phyloP scores from a whole-genome alignment of 2,113 vertebrate species.

The Notarius quadriscutis region DNA sequence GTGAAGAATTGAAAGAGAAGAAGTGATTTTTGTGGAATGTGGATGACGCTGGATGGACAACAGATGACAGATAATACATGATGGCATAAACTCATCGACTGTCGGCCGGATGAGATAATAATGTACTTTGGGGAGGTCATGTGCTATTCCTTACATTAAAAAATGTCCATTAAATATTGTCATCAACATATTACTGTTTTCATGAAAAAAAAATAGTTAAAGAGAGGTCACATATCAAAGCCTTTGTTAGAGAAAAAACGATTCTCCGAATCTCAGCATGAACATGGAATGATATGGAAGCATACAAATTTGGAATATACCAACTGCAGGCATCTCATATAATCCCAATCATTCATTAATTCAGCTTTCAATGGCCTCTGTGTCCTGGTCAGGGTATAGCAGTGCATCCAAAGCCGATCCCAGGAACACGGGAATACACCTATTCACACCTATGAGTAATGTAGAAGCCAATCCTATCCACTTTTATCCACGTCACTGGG shows the following conservation, averaged over 20 bases:
- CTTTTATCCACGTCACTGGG: not conserved
- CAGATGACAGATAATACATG: too few relatives aligned
- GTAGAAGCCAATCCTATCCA: not conserved
- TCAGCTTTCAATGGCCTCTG: not conserved
- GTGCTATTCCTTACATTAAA: too few relatives aligned
- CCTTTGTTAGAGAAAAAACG: too few relatives aligned
- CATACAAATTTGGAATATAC: not conserved
- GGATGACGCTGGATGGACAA: too few relatives aligned
- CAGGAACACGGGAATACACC: not conserved
- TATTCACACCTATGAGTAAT: not conserved
- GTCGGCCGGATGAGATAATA: too few relatives aligned
- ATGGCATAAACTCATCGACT: too few relatives aligned
- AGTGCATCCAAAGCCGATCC: not conserved
- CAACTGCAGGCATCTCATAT: not conserved
- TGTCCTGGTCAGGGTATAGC: not conserved
- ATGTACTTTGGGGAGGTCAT: too few relatives aligned
- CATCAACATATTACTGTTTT: not conserved
- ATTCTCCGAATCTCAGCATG: too few relatives aligned
- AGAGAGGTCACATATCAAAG: not conserved
- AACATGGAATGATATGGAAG: not conserved
- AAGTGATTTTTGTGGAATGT: too few relatives aligned
- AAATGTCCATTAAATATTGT: too few relatives aligned
- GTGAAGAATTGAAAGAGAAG: too few relatives aligned
- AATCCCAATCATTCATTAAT: not conserved
- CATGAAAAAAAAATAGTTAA: not conserved